Conservation (phyloP, 2,797 vertebrate genomes). For the Amniataba percoides region DNA sequence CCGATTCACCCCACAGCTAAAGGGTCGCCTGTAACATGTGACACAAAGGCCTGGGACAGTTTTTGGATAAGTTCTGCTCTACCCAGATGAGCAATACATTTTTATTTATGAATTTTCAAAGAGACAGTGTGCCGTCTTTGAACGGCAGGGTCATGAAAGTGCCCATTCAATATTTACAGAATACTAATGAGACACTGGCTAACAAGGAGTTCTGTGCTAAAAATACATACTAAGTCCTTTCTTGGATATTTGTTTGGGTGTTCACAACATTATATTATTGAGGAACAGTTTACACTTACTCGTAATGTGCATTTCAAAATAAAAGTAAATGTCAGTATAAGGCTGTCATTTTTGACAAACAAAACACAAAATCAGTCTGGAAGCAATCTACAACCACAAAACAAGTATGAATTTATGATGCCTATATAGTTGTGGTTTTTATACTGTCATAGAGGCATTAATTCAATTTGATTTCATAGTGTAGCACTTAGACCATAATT, state of each 20-base stretch:
- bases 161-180: slow-evolving; percentile 71
- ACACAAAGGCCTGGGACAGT: slow-evolving; percentile 13
- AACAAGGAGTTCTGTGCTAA: slow-evolving; percentile 25
- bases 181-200: slow-evolving; percentile 27
- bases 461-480: not conserved
- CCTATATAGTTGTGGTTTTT: not conserved
- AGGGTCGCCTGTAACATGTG: slow-evolving; percentile 16
- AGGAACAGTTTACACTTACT: not conserved
- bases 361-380: not conserved
- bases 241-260: not conserved
- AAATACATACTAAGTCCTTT: slow-evolving; percentile 41
- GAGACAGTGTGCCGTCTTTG: slow-evolving; percentile 15
- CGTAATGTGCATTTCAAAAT: slow-evolving; percentile 3
- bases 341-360: not conserved
- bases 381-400: no score
- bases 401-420: not conserved
- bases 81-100: not conserved
- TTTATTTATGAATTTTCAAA: slow-evolving; percentile 9
- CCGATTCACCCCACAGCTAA: slow-evolving; percentile 55
- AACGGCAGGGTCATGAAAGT: slow-evolving; percentile 21
- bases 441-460: not conserved
- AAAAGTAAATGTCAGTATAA: not conserved
- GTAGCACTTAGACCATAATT: not conserved
- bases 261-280: not conserved
- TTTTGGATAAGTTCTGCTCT: slow-evolving; percentile 6